These are phyloP conservation scores for Punctoribates punctum DNA, from an alignment of 2,888 invertebrate species.

Conservation along the genomic window DNA sequence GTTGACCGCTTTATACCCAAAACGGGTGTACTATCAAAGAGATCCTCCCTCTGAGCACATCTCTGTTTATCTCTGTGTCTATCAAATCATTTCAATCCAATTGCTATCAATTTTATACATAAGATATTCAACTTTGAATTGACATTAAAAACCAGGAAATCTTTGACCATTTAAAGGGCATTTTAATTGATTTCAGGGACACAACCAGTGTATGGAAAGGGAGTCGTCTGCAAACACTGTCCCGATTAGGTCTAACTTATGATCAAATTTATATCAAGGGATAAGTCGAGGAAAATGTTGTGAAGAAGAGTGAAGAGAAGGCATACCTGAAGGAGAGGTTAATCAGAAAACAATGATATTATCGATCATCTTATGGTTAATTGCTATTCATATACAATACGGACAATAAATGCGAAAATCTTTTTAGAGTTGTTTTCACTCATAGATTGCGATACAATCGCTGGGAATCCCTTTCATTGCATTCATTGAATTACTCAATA, in stretches of 20 bases:
- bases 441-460: constrained; percentile 28
- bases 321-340: background rate
- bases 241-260: background rate
- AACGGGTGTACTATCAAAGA: background rate
- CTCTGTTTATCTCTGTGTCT: background rate
- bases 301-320: background rate
- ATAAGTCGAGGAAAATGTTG: background rate
- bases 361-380: constrained; percentile 14
- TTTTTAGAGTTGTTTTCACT: constrained; percentile 11
- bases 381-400: constrained; percentile 22
- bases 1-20: background rate
- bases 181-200: no score
- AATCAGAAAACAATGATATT: background rate
- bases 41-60: constrained; percentile 11
- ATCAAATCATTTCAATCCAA: background rate
- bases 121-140: background rate
- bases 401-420: constrained; percentile 36
- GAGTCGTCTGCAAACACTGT: background rate
- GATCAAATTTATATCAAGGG: background rate
- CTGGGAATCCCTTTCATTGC: background rate
- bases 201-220: no score
- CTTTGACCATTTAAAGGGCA: no score
- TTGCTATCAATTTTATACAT: background rate
- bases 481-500: background rate
- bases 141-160: background rate